These are phyloP conservation scores for Neelides sp. DNA, from an alignment of 1,140 invertebrate genomes.

Conservation along the genomic window DNA sequence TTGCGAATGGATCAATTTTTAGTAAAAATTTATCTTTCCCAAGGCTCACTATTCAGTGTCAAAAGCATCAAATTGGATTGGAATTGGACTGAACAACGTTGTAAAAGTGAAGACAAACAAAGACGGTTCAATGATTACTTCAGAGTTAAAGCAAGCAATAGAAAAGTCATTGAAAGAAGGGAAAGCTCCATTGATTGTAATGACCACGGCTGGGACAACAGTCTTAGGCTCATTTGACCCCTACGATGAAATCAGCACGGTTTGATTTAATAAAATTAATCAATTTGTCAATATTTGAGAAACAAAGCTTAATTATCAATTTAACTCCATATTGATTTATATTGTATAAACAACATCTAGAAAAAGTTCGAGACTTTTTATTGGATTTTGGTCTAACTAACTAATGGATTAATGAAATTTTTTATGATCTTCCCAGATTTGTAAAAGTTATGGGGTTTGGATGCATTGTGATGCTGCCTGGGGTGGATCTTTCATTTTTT, in stretches of 20 bases:
- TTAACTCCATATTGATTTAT: too few relatives aligned
- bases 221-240: conserved; percentile 76
- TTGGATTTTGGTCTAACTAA: background rate
- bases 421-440: conserved; percentile 31
- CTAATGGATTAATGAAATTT: background rate
- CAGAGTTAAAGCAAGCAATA: conserved; percentile 45
- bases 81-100: conserved; percentile 63
- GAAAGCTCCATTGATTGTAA: conserved; percentile 52
- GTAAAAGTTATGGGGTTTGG: conserved; percentile 43
- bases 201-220: conserved; percentile 60
- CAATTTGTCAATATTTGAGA: too few relatives aligned
- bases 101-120: conserved; percentile 53
- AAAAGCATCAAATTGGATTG: conserved; percentile 65
- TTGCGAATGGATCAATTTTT: too few relatives aligned
- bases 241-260: conserved; percentile 53
- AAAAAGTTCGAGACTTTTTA: too few relatives aligned
- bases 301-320: too few relatives aligned
- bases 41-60: conserved; percentile 75
- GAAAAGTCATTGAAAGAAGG: conserved; percentile 37
- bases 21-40: background rate
- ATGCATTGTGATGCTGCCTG: conserved; percentile 48
- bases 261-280: too few relatives aligned
- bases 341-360: too few relatives aligned
- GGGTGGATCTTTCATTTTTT: conserved; percentile 43
- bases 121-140: conserved; percentile 49